Evolutionary conservation across 2,888 invertebrate genomes (phyloP).

Genomic region (Aleiodes testaceus): DNA sequence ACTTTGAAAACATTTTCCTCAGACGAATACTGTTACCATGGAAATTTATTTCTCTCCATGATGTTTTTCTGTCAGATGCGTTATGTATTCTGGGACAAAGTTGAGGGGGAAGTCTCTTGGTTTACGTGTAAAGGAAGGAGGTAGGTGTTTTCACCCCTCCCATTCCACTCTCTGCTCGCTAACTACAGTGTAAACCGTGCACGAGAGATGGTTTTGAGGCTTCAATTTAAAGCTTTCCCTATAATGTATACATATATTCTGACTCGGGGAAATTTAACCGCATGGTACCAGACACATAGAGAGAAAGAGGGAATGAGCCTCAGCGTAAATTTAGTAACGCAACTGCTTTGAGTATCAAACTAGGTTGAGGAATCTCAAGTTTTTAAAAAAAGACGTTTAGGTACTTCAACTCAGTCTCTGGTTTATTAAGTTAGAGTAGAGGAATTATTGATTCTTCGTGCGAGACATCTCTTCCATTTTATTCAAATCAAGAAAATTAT

Average conservation of each 20-base stretch:
- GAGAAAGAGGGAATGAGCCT: background rate
- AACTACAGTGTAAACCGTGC: conserved; percentile 22
- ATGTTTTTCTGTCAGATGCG: background rate
- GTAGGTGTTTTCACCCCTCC: background rate
- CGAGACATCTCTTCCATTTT: too few relatives aligned
- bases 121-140: background rate
- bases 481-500: too few relatives aligned
- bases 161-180: background rate
- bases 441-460: too few relatives aligned
- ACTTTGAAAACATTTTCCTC: conserved; percentile 14
- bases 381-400: background rate
- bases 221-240: conserved; percentile 25
- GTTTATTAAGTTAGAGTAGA: too few relatives aligned
- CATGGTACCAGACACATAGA: background rate
- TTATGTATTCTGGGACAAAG: conserved; percentile 17
- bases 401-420: background rate
- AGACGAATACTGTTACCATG: background rate
- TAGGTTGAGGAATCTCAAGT: background rate
- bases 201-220: conserved; percentile 17
- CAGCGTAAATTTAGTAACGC: conserved; percentile 5
- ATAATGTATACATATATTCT: conserved; percentile 8
- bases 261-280: conserved; percentile 15
- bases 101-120: background rate
- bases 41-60: background rate
- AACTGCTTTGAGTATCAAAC: conserved; percentile 29